These are phyloP conservation scores for Latheticus oryzae DNA, from an alignment of 2,888 invertebrate genomes.

Conservation along the genomic window DNA sequence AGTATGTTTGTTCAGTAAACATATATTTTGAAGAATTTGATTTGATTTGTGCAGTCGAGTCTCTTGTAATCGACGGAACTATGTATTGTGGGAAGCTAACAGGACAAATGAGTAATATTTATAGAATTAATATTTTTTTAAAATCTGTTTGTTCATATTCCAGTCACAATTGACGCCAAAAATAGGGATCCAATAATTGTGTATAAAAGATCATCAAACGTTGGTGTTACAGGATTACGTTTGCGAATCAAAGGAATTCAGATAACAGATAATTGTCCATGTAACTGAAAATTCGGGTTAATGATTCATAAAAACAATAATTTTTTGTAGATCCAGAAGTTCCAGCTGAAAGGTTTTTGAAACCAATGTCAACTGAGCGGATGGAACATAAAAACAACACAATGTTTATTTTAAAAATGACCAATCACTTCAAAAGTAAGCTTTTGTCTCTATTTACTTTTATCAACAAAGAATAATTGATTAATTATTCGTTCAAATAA, in stretches of 20 bases:
- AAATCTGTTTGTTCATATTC: background rate
- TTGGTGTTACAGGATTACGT: slow-evolving; percentile 35
- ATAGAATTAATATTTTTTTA: slow-evolving; percentile 2
- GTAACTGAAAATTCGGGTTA: slow-evolving; percentile 33
- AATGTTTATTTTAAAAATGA: slow-evolving; percentile 38
- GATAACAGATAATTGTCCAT: slow-evolving; percentile 45
- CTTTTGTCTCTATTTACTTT: background rate
- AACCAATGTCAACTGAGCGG: background rate
- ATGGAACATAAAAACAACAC: slow-evolving; percentile 3
- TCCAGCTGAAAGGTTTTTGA: slow-evolving; percentile 42
- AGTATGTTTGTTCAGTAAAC: slow-evolving; percentile 59
- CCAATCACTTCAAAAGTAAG: slow-evolving; percentile 43
- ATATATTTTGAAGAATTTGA: slow-evolving; percentile 58
- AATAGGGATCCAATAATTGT: slow-evolving; percentile 34
- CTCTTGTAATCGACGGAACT: slow-evolving; percentile 55
- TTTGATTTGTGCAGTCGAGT: slow-evolving; percentile 58
- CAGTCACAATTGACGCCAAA: slow-evolving; percentile 36
- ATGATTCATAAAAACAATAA: background rate
- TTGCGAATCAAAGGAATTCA: slow-evolving; percentile 45
- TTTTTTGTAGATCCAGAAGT: slow-evolving; percentile 44
- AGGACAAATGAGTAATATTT: slow-evolving; percentile 56
- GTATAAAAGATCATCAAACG: slow-evolving; percentile 38
- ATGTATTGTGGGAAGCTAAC: slow-evolving; percentile 59
- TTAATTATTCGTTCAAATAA: no score
- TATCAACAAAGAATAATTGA: background rate